Percentiles rank a stretch among this genome's conserved stretches.
phyloP scores from a whole-genome alignment of 1,140 invertebrate genomes.

The Contarinia nasturtii region DNA sequence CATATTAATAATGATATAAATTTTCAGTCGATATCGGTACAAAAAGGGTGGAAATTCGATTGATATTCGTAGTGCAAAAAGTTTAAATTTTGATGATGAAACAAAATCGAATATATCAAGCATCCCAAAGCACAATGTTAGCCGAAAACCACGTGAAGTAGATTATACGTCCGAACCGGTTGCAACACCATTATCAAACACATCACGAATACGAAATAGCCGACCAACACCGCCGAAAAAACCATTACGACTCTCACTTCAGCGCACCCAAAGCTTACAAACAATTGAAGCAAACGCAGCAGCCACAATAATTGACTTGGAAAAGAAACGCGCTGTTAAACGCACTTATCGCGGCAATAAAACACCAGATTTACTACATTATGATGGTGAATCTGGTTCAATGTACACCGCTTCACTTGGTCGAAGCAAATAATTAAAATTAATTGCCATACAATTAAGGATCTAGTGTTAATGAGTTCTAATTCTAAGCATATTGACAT shows the following conservation, averaged over 20 bases:
- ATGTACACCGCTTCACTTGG: conserved; percentile 20
- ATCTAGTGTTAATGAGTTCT: too few species aligned
- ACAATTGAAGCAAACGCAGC: conserved; percentile 31
- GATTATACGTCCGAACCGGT: conserved; percentile 36
- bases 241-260: conserved; percentile 57
- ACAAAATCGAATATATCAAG: conserved; percentile 4
- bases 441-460: too few species aligned
- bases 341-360: conserved; percentile 16
- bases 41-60: too few species aligned
- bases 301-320: conserved; percentile 6
- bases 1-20: too few species aligned
- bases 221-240: conserved; percentile 66
- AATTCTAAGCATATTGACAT: too few species aligned
- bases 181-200: conserved; percentile 12
- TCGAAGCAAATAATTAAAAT: conserved; percentile 7
- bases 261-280: conserved; percentile 53
- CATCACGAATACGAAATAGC: conserved; percentile 15
- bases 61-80: conserved; percentile 39
- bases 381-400: conserved; percentile 14
- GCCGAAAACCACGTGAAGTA: conserved; percentile 10
- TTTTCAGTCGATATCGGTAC: too few species aligned
- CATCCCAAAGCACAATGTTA: background rate
- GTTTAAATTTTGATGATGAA: conserved; percentile 37
- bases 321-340: conserved; percentile 21
- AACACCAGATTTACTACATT: conserved; percentile 5